Conservation (phyloP, 1,140 invertebrate species). For the Pseudomyrmex cubaensis region DNA sequence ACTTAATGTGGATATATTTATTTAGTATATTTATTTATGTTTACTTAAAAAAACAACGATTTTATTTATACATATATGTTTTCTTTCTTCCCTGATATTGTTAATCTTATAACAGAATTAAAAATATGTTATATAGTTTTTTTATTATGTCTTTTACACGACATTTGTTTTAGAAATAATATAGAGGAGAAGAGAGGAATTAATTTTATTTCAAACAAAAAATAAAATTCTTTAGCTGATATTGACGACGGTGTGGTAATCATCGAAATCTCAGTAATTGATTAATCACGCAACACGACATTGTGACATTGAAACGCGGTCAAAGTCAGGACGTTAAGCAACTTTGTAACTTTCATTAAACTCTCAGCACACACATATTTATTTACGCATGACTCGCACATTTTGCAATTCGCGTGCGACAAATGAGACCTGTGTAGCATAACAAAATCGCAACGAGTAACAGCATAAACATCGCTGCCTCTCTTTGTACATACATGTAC, state of each 20-base stretch:
- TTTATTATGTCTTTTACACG: neutral
- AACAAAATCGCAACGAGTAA: too few species aligned
- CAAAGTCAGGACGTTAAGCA: neutral
- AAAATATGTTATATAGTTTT: neutral
- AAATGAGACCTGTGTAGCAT: neutral
- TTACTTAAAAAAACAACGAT: neutral
- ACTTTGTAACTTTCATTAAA: neutral
- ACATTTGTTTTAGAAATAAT: neutral
- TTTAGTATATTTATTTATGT: slow-evolving; percentile 65
- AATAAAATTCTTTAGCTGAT: neutral
- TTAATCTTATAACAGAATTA: slow-evolving; percentile 3
- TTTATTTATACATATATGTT: neutral
- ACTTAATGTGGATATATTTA: slow-evolving; percentile 26
- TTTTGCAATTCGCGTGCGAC: slow-evolving; percentile 3
- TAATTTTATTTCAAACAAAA: neutral
- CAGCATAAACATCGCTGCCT: too few species aligned
- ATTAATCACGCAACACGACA: neutral
- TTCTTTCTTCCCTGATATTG: neutral
- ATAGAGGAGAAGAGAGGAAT: neutral
- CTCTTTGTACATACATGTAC: too few species aligned
- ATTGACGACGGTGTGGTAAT: neutral
- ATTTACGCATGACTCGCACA: neutral
- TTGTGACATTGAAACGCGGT: slow-evolving; percentile 7
- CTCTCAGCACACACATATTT: neutral
- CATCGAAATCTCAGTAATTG: neutral